A percentile compares a stretch with the other conserved stretches of the same genome.
phyloP scores from a whole-genome alignment of 2,113 vertebrate species.

The Pipa parva region DNA sequence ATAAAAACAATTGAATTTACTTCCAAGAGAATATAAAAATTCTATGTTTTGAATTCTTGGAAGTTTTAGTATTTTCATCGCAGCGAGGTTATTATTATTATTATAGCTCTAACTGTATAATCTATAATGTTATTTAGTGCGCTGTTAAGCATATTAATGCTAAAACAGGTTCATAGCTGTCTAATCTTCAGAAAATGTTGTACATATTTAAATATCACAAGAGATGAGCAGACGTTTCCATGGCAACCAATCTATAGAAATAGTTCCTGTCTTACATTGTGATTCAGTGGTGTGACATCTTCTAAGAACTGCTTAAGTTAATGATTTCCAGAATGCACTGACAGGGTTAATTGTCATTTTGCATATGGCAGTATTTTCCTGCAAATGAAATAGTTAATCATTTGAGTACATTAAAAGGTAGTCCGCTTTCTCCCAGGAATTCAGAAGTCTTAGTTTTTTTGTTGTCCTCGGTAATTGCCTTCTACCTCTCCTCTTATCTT shows the following conservation, averaged over 20 bases:
- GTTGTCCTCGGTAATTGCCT: not conserved
- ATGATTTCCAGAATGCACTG: not conserved
- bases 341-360: not conserved
- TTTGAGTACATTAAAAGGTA: not conserved
- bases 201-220: conserved; percentile 38
- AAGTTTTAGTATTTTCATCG: no score
- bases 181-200: conserved; percentile 8
- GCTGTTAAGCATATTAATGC: not conserved
- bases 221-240: conserved; percentile 33
- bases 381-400: not conserved
- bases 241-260: conserved; percentile 39
- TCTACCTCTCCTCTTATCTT: not conserved
- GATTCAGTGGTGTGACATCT: not conserved
- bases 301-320: conserved; percentile 2
- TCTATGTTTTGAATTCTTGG: not conserved
- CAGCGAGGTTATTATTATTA: no score
- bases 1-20: not conserved
- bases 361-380: not conserved
- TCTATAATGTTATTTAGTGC: not conserved
- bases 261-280: not conserved
- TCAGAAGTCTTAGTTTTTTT: not conserved
- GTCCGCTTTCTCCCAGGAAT: not conserved
- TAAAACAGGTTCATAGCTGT: conserved; percentile 13
- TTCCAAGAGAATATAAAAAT: not conserved
- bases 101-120: no score